phyloP scores from a whole-genome alignment of 1,140 invertebrate genomes.

The Camponotus vicinus region DNA sequence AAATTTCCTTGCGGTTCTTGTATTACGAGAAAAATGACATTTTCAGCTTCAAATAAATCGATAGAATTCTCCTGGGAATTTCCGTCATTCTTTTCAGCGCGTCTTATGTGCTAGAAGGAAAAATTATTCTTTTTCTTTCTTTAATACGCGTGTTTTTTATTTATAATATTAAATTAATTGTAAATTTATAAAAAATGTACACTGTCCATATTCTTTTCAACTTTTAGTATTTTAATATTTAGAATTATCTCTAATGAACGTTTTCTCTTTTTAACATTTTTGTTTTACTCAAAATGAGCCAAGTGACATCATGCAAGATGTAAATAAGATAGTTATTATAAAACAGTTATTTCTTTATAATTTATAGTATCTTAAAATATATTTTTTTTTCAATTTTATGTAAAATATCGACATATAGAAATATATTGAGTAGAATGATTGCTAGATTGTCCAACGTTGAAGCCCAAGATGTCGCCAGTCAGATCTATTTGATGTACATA shows the following conservation, averaged over 20 bases:
- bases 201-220: background rate
- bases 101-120: background rate
- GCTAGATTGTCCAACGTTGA: background rate
- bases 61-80: background rate
- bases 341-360: background rate
- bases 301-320: background rate
- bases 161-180: background rate
- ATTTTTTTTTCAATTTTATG: background rate
- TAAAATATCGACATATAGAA: slow-evolving; percentile 27
- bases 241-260: background rate
- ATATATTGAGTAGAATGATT: background rate
- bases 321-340: background rate
- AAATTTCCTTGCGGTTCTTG: slow-evolving; percentile 1
- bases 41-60: background rate
- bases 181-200: background rate
- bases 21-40: background rate
- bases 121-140: too few species aligned
- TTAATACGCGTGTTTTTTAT: too few species aligned
- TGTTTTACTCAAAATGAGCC: background rate
- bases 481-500: background rate
- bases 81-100: background rate
- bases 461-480: slow-evolving; percentile 54
- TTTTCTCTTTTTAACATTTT: background rate
- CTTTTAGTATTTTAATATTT: background rate
- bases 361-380: background rate